Percentiles rank a stretch among this genome's conserved stretches.
phyloP scores from a whole-genome alignment of 2,797 vertebrate genomes.

The Psittacula derbiana region DNA sequence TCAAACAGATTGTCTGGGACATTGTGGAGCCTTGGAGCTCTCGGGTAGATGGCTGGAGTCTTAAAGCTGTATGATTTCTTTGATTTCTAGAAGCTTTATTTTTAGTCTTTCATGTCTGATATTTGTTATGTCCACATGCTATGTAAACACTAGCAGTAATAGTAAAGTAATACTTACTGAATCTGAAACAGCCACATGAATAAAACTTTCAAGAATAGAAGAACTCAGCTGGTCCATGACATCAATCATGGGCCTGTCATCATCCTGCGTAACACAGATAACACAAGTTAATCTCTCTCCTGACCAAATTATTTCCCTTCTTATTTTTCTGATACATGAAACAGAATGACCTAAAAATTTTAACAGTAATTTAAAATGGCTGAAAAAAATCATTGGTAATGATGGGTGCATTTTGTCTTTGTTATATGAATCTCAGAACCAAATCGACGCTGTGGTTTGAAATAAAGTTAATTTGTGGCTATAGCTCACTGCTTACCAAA shows the following conservation, averaged over 20 bases:
- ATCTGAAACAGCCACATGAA: conserved; percentile 94
- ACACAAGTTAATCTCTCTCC: conserved; percentile 6
- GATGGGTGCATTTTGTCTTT: background rate
- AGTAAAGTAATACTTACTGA: conserved; percentile 82
- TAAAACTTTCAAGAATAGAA: conserved; percentile 94
- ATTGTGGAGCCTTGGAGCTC: background rate
- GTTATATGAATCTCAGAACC: background rate
- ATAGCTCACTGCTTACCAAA: conserved; percentile 1
- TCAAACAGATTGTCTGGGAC: background rate
- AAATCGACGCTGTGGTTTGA: background rate
- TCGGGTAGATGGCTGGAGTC: background rate
- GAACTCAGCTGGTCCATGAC: conserved; percentile 98
- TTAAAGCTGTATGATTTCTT: background rate
- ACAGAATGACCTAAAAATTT: background rate
- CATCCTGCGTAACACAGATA: conserved; percentile 81
- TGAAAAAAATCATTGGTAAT: background rate
- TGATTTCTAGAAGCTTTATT: background rate
- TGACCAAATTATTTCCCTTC: background rate
- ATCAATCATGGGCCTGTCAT: conserved; percentile 98
- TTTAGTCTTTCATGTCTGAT: background rate
- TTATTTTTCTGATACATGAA: background rate
- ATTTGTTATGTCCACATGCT: background rate
- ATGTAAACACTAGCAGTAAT: background rate
- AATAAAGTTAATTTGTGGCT: conserved; percentile 18
- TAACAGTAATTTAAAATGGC: background rate